Evolutionary conservation across 2,888 invertebrate species (phyloP).

Genomic region (Drosophila neonasuta): DNA sequence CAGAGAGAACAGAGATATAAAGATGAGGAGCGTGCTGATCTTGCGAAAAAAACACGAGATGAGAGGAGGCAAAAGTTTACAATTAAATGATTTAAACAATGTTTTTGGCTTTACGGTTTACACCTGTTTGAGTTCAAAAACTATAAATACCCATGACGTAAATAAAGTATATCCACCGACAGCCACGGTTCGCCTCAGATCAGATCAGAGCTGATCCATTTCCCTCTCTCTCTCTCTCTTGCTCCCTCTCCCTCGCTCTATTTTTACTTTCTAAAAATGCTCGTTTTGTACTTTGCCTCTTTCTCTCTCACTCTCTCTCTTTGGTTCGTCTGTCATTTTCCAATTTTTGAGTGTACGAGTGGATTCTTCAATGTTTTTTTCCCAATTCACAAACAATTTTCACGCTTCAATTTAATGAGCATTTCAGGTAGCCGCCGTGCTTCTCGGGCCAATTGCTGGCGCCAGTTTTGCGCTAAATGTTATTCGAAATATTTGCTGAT

Average conservation of each 20-base stretch:
- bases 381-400: conserved; percentile 38
- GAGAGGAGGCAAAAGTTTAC: conserved; percentile 56
- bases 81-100: conserved; percentile 78
- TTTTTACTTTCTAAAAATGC: conserved; percentile 4
- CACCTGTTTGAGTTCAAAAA: conserved; percentile 75
- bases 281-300: conserved; percentile 7
- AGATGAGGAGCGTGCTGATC: conserved; percentile 38
- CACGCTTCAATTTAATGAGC: conserved; percentile 70
- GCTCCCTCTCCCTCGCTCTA: conserved; percentile 1
- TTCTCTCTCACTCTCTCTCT: conserved; percentile 24
- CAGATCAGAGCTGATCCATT: conserved; percentile 20
- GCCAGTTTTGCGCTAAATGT: conserved; percentile 69
- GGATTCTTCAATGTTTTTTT: conserved; percentile 42
- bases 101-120: conserved; percentile 75
- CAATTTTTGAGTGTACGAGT: conserved; percentile 33
- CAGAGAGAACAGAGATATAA: no score
- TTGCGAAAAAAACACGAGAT: conserved; percentile 30
- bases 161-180: conserved; percentile 28
- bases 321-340: conserved; percentile 55
- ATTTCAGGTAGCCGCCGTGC: conserved; percentile 57
- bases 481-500: conserved; percentile 67
- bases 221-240: not conserved
- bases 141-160: conserved; percentile 73
- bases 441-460: conserved; percentile 61
- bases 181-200: conserved; percentile 52